Percentiles rank a stretch among this genome's conserved stretches.
phyloP scores from a whole-genome alignment of 1,140 invertebrate genomes.

The Latrodectus geometricus region DNA sequence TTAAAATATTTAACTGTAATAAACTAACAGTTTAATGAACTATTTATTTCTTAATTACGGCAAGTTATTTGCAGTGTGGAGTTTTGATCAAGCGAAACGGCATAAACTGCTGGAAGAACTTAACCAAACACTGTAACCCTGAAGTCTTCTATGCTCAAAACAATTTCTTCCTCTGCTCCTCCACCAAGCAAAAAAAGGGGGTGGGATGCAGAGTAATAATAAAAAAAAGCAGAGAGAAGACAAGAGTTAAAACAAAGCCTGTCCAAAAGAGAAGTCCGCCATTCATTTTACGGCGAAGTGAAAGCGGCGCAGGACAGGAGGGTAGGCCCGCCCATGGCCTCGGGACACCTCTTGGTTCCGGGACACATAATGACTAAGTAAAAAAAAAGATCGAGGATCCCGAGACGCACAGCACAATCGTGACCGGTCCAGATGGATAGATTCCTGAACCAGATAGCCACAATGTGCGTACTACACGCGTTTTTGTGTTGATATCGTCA shows the following conservation, averaged over 20 bases:
- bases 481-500: slow-evolving; percentile 2
- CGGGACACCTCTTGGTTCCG: slow-evolving; percentile 52
- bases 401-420: not conserved
- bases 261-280: slow-evolving; percentile 44
- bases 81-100: no score
- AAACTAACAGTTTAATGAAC: no score
- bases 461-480: slow-evolving; percentile 33
- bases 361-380: slow-evolving; percentile 56
- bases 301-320: not conserved
- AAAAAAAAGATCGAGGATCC: slow-evolving; percentile 13
- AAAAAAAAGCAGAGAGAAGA: slow-evolving; percentile 10
- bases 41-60: no score
- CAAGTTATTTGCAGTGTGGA: no score
- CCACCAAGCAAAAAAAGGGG: not conserved
- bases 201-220: not conserved
- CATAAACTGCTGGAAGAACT: no score
- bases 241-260: slow-evolving; percentile 58
- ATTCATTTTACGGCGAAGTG: slow-evolving; percentile 30
- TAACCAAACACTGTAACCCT: no score
- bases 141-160: not conserved
- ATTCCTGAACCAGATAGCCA: slow-evolving; percentile 17
- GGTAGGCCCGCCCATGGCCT: slow-evolving; percentile 45
- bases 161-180: not conserved
- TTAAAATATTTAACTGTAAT: no score
- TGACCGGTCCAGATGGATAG: slow-evolving; percentile 47